phyloP scores from a whole-genome alignment of 2,888 invertebrate species.

The Acanthosepion esculentum region DNA sequence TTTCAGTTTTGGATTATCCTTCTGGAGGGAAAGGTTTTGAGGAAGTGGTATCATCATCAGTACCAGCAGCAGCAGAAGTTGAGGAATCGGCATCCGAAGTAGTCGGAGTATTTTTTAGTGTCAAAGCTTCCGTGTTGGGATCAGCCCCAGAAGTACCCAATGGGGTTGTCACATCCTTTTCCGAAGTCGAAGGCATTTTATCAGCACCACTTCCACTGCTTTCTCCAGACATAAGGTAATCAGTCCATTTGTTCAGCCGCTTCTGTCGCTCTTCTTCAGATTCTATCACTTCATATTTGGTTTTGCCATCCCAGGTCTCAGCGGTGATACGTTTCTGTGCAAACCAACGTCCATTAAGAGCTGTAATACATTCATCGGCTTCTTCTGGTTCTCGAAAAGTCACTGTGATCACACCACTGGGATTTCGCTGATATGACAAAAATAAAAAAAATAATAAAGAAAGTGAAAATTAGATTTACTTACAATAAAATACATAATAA shows the following conservation, averaged over 20 bases:
- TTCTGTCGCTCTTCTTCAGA: slow-evolving; percentile 89
- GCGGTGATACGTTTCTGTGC: slow-evolving; percentile 89
- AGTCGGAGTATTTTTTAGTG: not conserved
- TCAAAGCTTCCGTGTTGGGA: not conserved
- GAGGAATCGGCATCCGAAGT: not conserved
- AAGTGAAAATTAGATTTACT: not conserved
- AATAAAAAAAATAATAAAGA: not conserved
- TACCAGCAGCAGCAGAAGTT: not conserved
- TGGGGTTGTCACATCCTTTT: not conserved
- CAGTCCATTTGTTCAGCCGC: slow-evolving; percentile 89
- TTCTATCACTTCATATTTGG: slow-evolving; percentile 92
- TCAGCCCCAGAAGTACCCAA: not conserved
- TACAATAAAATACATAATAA: not conserved
- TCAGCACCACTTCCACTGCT: not conserved
- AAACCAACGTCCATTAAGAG: slow-evolving; percentile 93
- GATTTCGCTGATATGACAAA: slow-evolving; percentile 81
- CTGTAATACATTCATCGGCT: slow-evolving; percentile 90
- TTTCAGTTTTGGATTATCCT: not conserved
- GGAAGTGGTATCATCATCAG: not conserved
- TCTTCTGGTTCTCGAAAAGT: slow-evolving; percentile 91
- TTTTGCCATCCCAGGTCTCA: slow-evolving; percentile 95
- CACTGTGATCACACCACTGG: slow-evolving; percentile 94
- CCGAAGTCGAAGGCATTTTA: not conserved
- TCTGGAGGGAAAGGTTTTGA: not conserved
- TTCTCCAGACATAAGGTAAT: slow-evolving; percentile 64